Base-by-base conservation (phyloP, 2,888 invertebrate species). In the Andrena bicolor region DNA sequence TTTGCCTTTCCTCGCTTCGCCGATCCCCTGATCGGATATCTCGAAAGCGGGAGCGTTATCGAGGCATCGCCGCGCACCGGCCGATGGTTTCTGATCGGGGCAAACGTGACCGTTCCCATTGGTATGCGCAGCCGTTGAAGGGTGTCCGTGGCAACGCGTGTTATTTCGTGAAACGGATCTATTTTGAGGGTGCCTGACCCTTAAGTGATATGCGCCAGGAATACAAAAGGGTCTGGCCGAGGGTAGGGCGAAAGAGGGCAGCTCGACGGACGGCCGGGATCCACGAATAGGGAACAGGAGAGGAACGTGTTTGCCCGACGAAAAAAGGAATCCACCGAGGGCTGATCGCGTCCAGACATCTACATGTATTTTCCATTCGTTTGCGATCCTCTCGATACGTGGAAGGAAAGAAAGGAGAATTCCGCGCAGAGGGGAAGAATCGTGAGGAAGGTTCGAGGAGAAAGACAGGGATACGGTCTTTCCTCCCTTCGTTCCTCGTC, bases 81-180 rank as follows among this genome's bases (percentile, higher is more conserved):
- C 73, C 76, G 81, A 79, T 41, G 74, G 61, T 73, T 71, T 72
- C 80, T 81, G 87, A 81, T 75, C 84, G 86, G 70, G 82, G 23
- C 76, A 76, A 89, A 76, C 76, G 75, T 72, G 77, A 76, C 63
- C 72, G 73, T 41, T 85, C 83, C 80, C 88, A 92, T 93, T 93
- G 91, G 92, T 92, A 93, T 93, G 91, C 90, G 84, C 83, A 82
- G 70, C 80, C 79, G 86, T 85, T 89, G 91, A 92, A 88, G 92
- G 90, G 90, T 91, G 91, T 92, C 88, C 89, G 90, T 91, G 91
- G 91, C 90, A 91, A 89, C 86, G 89, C 88, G 90, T 93, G 92
- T 93, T 93, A 93, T 93, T 93, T 92, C 90, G 90, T 90, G 92
- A 92, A 93, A 93, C 92, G 90, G 92, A 93, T 93, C 93, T 92